phyloP scores from a whole-genome alignment of 2,797 vertebrate genomes.

The Smutsia temminckii region DNA sequence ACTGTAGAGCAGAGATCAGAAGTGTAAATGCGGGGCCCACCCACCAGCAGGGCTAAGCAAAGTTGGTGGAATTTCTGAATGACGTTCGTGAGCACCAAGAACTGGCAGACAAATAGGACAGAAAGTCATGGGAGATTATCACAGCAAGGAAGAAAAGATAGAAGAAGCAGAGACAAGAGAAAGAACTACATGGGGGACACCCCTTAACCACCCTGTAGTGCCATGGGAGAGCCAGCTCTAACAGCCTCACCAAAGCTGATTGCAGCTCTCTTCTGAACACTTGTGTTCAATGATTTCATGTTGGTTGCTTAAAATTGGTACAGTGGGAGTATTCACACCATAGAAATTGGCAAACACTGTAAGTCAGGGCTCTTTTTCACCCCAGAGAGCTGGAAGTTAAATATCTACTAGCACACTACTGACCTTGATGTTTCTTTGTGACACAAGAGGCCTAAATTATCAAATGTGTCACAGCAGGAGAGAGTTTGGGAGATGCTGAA shows the following conservation, averaged over 20 bases:
- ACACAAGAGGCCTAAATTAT: background rate
- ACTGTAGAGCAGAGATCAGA: background rate
- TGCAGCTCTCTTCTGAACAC: background rate
- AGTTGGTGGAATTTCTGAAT: background rate
- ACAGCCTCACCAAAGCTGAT: background rate
- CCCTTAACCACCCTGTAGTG: background rate
- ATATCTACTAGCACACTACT: background rate
- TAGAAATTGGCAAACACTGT: background rate
- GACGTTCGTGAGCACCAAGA: background rate
- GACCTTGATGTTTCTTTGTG: conserved; percentile 7
- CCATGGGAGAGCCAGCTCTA: background rate
- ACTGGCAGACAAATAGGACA: background rate
- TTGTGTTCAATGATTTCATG: background rate
- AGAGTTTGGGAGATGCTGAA: background rate
- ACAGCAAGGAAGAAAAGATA: conserved; percentile 5
- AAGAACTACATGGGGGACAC: background rate
- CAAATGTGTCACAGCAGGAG: background rate
- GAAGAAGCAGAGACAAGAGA: background rate
- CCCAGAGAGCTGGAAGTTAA: background rate
- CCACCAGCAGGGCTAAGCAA: background rate
- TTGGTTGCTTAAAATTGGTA: background rate
- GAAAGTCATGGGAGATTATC: background rate
- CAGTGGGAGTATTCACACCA: background rate
- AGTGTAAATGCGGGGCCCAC: background rate
- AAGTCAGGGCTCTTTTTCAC: background rate